Evolutionary conservation across 2,797 vertebrate species (phyloP).

Genomic region (Scolopax bukidnonensis): DNA sequence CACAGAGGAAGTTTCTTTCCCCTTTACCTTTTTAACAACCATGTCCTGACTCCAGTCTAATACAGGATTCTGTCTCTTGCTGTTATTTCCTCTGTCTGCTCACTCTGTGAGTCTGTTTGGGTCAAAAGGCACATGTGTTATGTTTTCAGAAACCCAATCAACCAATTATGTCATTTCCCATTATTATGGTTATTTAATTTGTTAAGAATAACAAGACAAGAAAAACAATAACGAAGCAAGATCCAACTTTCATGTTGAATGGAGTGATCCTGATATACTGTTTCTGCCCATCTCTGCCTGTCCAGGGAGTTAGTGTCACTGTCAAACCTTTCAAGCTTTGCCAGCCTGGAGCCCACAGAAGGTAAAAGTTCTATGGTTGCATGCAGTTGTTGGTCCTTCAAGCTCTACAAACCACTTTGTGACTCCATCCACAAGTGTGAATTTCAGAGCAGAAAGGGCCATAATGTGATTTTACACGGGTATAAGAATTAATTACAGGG

Average conservation of each 20-base stretch:
- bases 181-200: conserved; percentile 36
- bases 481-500: background rate
- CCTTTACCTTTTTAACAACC: background rate
- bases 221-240: background rate
- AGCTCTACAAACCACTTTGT: background rate
- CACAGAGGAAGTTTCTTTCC: background rate
- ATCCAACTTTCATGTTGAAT: background rate
- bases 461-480: background rate
- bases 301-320: background rate
- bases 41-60: background rate
- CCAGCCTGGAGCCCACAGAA: background rate
- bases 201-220: background rate
- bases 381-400: background rate
- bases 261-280: background rate
- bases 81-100: conserved; percentile 8
- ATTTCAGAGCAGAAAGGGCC: background rate
- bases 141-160: conserved; percentile 43
- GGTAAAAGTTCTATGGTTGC: background rate
- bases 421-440: background rate
- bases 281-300: background rate
- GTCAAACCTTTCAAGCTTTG: background rate
- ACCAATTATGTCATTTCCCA: conserved; percentile 56
- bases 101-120: conserved; percentile 2
- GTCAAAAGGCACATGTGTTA: background rate
- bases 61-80: background rate